phyloP scores from a whole-genome alignment of 2,888 invertebrate species.

The Melinaea menophilus region DNA sequence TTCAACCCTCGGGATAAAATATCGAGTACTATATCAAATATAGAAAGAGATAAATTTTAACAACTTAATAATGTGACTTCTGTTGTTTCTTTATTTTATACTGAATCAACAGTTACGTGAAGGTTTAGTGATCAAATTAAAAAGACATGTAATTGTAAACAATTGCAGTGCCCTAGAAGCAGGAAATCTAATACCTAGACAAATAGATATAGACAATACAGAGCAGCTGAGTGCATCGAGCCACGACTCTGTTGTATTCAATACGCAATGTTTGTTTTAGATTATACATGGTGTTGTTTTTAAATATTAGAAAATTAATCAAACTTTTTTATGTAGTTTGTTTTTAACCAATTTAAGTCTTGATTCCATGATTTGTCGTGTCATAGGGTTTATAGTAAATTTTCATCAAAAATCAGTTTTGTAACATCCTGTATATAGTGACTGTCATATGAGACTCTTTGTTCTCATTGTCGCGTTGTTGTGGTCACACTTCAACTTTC shows the following conservation, averaged over 20 bases:
- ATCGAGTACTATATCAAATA: neutral
- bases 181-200: slow-evolving; percentile 35
- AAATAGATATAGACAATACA: slow-evolving; percentile 29
- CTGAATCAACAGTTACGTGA: neutral
- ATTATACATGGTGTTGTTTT: slow-evolving; percentile 38
- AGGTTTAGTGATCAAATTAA: slow-evolving; percentile 4
- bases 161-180: slow-evolving; percentile 37
- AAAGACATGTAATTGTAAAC: slow-evolving; percentile 21
- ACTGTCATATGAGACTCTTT: slow-evolving; percentile 48
- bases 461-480: slow-evolving; percentile 35
- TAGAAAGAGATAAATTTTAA: too few species aligned
- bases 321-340: too few species aligned
- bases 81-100: too few species aligned
- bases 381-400: too few species aligned
- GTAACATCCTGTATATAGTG: slow-evolving; percentile 40
- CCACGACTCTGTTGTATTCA: slow-evolving; percentile 56
- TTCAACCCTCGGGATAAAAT: slow-evolving; percentile 2
- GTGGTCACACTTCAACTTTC: slow-evolving; percentile 31
- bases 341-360: too few species aligned
- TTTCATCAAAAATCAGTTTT: too few species aligned
- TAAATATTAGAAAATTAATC: neutral
- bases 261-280: slow-evolving; percentile 40
- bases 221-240: slow-evolving; percentile 51
- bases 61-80: too few species aligned
- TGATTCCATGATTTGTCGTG: too few species aligned